Evolutionary conservation across 2,113 vertebrate species (phyloP).

Genomic region (Neolamprologus longior): DNA sequence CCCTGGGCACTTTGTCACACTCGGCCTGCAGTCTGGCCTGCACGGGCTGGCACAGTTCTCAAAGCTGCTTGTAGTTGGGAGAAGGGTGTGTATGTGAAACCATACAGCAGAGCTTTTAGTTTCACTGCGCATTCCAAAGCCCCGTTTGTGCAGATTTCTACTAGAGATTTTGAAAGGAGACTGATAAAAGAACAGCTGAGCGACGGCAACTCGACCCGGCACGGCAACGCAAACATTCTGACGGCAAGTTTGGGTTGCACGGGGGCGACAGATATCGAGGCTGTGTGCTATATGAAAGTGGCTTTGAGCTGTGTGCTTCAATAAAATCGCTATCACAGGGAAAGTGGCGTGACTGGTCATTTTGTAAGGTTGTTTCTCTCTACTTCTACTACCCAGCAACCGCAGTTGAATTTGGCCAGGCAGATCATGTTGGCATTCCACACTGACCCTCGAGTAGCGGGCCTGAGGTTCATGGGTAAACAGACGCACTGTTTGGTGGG

Average conservation of each 20-base stretch:
- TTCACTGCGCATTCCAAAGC: not conserved
- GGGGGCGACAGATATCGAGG: slow-evolving; percentile 11
- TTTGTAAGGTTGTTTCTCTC: slow-evolving; percentile 11
- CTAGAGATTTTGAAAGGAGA: not conserved
- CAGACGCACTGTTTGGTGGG: slow-evolving; percentile 40
- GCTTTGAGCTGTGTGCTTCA: slow-evolving; percentile 18
- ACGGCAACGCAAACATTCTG: not conserved
- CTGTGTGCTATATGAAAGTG: slow-evolving; percentile 1
- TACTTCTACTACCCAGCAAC: not conserved
- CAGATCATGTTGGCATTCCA: slow-evolving; percentile 46
- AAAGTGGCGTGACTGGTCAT: slow-evolving; percentile 1
- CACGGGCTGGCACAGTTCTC: slow-evolving; percentile 15
- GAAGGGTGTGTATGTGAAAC: slow-evolving; percentile 4
- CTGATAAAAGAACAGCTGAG: slow-evolving; percentile 11
- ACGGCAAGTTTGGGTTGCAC: slow-evolving; percentile 18
- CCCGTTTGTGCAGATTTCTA: not conserved
- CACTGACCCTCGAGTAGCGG: slow-evolving; percentile 40
- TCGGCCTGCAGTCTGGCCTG: not conserved
- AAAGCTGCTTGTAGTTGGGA: not conserved
- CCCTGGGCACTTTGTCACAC: slow-evolving; percentile 22
- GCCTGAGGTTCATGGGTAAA: slow-evolving; percentile 57
- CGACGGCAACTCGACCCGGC: not conserved
- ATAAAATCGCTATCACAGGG: slow-evolving; percentile 23
- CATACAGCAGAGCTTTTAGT: not conserved
- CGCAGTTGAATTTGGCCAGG: slow-evolving; percentile 21